Conservation (phyloP, 2,113 vertebrate genomes). For the Brachypteracias leptosomus region DNA sequence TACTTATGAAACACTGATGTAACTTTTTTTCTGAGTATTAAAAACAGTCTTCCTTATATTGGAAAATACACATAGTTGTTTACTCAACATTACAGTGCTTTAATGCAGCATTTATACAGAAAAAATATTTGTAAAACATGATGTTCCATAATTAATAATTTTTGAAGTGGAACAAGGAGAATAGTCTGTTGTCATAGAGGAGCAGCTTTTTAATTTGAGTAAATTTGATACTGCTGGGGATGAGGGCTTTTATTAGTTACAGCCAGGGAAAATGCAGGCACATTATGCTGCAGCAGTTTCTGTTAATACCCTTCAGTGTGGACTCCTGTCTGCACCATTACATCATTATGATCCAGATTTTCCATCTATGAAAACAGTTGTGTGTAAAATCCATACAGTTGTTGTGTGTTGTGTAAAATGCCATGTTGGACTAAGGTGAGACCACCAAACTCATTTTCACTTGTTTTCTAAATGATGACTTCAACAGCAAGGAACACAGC, state of each 20-base stretch:
- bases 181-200: constrained; percentile 19
- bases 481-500: neutral
- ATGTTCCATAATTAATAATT: constrained; percentile 23
- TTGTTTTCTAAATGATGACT: neutral
- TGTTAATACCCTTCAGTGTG: neutral
- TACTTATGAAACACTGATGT: constrained; percentile 50
- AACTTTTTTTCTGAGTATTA: neutral
- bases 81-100: neutral
- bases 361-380: neutral
- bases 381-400: neutral
- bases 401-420: neutral
- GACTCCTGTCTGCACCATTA: neutral
- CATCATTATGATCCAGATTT: neutral
- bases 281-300: neutral
- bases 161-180: constrained; percentile 21
- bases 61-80: neutral
- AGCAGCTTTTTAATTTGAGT: constrained; percentile 18
- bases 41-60: neutral
- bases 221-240: neutral
- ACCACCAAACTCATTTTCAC: neutral
- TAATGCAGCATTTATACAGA: neutral
- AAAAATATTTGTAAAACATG: constrained; percentile 30
- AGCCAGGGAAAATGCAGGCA: neutral
- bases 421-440: neutral
- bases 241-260: constrained; percentile 6